A percentile compares a stretch with the other conserved stretches of the same genome.
phyloP scores from a whole-genome alignment of 2,888 invertebrate species.

The Carterocephalus palaemon region DNA sequence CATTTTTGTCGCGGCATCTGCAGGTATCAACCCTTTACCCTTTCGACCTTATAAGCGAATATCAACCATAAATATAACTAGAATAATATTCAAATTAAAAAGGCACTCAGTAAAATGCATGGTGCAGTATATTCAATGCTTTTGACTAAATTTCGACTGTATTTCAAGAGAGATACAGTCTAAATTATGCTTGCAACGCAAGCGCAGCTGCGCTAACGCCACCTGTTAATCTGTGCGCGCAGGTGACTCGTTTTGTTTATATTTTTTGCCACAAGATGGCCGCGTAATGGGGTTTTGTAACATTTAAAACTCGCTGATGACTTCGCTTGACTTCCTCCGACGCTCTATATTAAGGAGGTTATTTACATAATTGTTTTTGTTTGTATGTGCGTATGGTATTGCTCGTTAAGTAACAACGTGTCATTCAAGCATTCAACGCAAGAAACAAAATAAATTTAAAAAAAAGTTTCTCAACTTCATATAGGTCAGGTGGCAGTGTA shows the following conservation, averaged over 20 bases:
- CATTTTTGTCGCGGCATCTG: constrained; percentile 20
- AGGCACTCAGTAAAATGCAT: constrained; percentile 14
- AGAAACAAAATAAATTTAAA: no score
- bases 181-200: constrained; percentile 1
- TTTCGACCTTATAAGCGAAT: not conserved
- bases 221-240: constrained; percentile 74
- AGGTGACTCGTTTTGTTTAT: constrained; percentile 66
- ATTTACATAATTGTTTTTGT: constrained; percentile 19
- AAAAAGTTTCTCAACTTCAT: no score
- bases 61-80: not conserved
- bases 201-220: constrained; percentile 59
- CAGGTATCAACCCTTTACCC: constrained; percentile 5
- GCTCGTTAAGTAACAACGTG: not conserved
- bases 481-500: no score
- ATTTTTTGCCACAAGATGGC: constrained; percentile 48
- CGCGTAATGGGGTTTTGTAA: constrained; percentile 25
- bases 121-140: not conserved
- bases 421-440: not conserved
- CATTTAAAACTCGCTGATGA: constrained; percentile 24
- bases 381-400: constrained; percentile 3
- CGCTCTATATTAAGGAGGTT: constrained; percentile 6
- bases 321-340: constrained; percentile 13
- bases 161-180: constrained; percentile 6
- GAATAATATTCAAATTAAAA: constrained; percentile 14
- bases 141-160: constrained; percentile 17